phyloP scores from a whole-genome alignment of 2,888 invertebrate genomes.

The Trisateles emortualis region DNA sequence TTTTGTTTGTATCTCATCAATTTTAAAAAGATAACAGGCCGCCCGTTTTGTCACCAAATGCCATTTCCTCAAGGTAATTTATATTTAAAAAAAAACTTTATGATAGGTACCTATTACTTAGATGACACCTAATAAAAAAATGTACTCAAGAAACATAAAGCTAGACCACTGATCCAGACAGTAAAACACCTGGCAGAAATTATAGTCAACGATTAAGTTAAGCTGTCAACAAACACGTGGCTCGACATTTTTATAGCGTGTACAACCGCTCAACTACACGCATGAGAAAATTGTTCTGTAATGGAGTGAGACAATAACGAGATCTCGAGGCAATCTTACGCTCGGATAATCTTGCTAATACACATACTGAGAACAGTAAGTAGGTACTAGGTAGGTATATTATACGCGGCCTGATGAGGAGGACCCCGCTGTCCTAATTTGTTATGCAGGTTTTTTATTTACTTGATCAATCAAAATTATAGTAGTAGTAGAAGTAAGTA shows the following conservation, averaged over 20 bases:
- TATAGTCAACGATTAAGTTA: constrained; percentile 11
- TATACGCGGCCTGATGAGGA: too few relatives aligned
- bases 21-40: too few relatives aligned
- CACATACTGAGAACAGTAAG: not conserved
- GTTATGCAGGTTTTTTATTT: too few relatives aligned
- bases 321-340: constrained; percentile 17
- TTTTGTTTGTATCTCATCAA: too few relatives aligned
- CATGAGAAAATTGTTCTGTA: constrained; percentile 19
- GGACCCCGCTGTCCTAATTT: too few relatives aligned
- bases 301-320: constrained; percentile 19
- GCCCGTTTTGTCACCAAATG: too few relatives aligned
- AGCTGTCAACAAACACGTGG: constrained; percentile 15
- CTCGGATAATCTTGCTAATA: constrained; percentile 17
- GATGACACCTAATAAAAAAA: not conserved
- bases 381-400: too few relatives aligned
- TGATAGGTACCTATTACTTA: not conserved
- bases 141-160: not conserved
- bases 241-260: constrained; percentile 20
- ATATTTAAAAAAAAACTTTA: too few relatives aligned
- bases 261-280: constrained; percentile 10
- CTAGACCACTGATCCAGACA: not conserved
- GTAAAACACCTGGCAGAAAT: constrained; percentile 4
- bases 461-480: too few relatives aligned
- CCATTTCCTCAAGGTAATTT: too few relatives aligned
- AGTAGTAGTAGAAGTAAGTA: too few relatives aligned